phyloP scores from a whole-genome alignment of 2,113 vertebrate species.

The Oreotrochilus melanogaster region DNA sequence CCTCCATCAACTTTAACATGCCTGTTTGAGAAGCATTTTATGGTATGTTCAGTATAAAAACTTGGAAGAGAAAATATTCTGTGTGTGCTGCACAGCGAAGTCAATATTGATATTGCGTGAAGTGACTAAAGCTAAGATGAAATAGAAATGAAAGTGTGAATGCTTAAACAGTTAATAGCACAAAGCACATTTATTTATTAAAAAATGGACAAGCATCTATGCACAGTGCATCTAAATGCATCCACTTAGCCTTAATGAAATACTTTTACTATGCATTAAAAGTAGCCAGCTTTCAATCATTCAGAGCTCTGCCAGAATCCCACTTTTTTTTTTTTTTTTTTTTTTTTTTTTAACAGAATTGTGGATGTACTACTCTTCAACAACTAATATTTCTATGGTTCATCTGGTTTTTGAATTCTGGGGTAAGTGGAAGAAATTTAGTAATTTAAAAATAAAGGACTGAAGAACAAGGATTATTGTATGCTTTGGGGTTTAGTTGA shows the following conservation, averaged over 20 bases:
- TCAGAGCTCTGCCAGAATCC: slow-evolving; percentile 28
- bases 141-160: slow-evolving; percentile 23
- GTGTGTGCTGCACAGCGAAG: slow-evolving; percentile 13
- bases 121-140: slow-evolving; percentile 11
- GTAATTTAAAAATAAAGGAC: neutral
- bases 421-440: neutral
- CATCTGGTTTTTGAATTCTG: neutral
- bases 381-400: neutral
- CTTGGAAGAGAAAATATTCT: slow-evolving; percentile 24
- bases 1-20: neutral
- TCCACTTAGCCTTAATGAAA: slow-evolving; percentile 67
- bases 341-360: neutral
- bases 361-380: neutral
- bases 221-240: slow-evolving; percentile 50
- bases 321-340: neutral
- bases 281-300: slow-evolving; percentile 52
- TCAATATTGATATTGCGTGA: slow-evolving; percentile 45
- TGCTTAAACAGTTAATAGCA: slow-evolving; percentile 64
- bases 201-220: slow-evolving; percentile 31
- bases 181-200: slow-evolving; percentile 69
- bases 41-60: neutral
- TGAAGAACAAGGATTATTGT: neutral
- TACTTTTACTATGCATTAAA: slow-evolving; percentile 45
- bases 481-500: neutral
- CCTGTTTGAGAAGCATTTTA: slow-evolving; percentile 25